These are phyloP conservation scores for Ischnura elegans DNA, from an alignment of 2,888 invertebrate genomes.

Conservation along the genomic window DNA sequence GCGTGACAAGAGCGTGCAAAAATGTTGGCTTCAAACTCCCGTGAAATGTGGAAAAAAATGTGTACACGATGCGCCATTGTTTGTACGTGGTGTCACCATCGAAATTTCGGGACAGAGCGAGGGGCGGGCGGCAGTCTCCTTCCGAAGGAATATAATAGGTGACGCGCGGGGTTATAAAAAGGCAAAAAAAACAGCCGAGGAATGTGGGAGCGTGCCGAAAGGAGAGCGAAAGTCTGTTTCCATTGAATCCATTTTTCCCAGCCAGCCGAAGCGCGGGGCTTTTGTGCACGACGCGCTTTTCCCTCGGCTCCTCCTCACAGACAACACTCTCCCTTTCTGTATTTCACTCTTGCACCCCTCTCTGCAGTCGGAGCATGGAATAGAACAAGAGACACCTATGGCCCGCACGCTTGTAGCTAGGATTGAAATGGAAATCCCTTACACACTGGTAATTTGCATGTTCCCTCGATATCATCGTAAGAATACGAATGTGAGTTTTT, in stretches of 20 bases:
- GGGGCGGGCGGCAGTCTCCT: background rate
- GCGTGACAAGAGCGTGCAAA: background rate
- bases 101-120: background rate
- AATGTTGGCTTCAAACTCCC: background rate
- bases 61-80: background rate
- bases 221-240: slow-evolving; percentile 35
- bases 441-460: too few relatives aligned
- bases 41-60: background rate
- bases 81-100: background rate
- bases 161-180: background rate
- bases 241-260: slow-evolving; percentile 5
- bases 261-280: background rate
- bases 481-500: too few relatives aligned
- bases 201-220: background rate
- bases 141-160: background rate
- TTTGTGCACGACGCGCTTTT: background rate
- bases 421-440: too few relatives aligned
- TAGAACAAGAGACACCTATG: too few relatives aligned
- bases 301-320: background rate
- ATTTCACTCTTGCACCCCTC: background rate
- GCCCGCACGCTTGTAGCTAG: too few relatives aligned
- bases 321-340: background rate
- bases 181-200: background rate
- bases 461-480: too few relatives aligned
- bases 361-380: background rate